Evolutionary conservation across 2,113 vertebrate species (phyloP).

Genomic region (Colius striatus): DNA sequence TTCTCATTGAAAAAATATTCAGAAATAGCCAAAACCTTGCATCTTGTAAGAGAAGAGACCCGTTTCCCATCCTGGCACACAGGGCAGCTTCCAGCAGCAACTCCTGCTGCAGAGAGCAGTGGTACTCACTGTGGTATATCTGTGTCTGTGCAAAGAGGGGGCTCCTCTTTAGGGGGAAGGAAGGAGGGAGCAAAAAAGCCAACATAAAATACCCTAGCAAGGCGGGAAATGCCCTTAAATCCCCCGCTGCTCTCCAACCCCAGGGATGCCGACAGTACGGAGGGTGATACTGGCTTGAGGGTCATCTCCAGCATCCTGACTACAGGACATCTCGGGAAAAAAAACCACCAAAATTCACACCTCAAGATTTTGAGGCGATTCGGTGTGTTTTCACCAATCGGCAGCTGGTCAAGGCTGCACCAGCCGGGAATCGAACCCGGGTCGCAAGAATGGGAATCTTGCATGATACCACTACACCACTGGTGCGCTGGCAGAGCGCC

Average conservation of each 20-base stretch:
- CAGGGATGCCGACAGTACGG: fast-evolving
- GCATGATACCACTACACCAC: slow-evolving; percentile 99
- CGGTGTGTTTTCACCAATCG: too few species aligned
- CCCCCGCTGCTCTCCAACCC: fast-evolving
- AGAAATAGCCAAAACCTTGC: neutral
- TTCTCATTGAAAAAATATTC: neutral
- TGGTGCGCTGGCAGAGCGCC: slow-evolving; percentile 77
- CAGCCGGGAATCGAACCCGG: slow-evolving; percentile 94
- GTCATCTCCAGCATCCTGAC: too few species aligned
- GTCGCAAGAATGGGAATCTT: slow-evolving; percentile 99
- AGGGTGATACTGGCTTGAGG: neutral
- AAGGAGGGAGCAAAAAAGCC: too few species aligned
- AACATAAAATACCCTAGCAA: fast-evolving
- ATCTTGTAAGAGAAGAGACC: neutral
- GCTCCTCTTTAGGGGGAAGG: fast-evolving
- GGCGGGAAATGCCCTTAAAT: fast-evolving
- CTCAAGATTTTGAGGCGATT: too few species aligned
- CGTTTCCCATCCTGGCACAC: fast-evolving
- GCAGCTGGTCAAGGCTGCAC: too few species aligned
- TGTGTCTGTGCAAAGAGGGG: fast-evolving
- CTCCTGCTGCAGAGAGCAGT: neutral
- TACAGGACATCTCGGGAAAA: too few species aligned
- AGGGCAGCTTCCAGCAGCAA: fast-evolving
- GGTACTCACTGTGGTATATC: fast-evolving
- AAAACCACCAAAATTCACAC: too few species aligned